Conservation (phyloP, 2,888 invertebrate genomes). For the Globia sparganii region DNA sequence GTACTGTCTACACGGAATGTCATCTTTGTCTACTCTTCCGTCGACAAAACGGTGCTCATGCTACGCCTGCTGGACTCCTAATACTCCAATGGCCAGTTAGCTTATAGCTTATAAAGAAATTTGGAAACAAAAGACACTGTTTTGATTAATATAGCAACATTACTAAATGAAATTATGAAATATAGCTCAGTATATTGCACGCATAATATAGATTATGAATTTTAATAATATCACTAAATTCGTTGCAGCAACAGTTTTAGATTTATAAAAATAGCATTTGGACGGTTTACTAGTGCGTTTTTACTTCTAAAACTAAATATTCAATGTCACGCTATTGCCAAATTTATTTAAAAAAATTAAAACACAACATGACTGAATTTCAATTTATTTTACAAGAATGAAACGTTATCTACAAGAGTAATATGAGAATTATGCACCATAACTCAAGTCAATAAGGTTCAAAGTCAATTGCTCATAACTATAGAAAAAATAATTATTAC, state of each 20-base stretch:
- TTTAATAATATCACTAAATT: background rate
- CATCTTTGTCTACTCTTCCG: too few species aligned
- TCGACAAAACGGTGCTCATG: too few species aligned
- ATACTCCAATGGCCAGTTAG: too few species aligned
- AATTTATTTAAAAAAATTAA: background rate
- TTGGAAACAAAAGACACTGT: background rate
- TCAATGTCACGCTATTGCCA: background rate
- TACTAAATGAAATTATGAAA: background rate
- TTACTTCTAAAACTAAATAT: background rate
- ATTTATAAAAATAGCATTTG: background rate
- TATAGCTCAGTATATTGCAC: background rate
- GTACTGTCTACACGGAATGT: too few species aligned
- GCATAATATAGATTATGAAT: background rate
- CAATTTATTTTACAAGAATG: background rate
- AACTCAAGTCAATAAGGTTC: background rate
- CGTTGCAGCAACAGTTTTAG: background rate
- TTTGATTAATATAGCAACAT: background rate
- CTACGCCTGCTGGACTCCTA: too few species aligned
- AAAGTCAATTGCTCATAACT: background rate
- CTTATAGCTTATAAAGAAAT: too few species aligned
- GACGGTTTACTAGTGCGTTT: background rate
- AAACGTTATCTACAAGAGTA: background rate
- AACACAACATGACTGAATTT: background rate
- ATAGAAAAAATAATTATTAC: constrained; percentile 24
- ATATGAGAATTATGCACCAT: background rate